Base-by-base conservation (phyloP, 2,113 vertebrate genomes). In the Dipodomys merriami region DNA sequence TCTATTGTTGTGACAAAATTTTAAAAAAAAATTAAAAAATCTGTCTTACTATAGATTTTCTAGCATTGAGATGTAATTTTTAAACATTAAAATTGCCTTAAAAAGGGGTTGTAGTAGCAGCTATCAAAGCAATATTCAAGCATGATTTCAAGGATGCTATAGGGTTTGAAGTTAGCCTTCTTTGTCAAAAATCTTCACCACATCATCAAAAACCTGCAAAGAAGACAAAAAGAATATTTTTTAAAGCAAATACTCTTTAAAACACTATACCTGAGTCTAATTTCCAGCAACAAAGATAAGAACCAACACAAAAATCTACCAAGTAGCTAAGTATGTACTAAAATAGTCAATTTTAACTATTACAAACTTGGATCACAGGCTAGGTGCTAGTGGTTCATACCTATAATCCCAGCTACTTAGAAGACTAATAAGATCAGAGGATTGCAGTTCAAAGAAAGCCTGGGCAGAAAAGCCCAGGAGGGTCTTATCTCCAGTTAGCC, bases 141-240 rank as follows among this genome's bases (percentile, higher is more conserved):
- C 98, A 97, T 95, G 96, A 97, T 97, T 97, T 95, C 88, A 96
- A 96, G 76, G 35, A 88, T 65, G 71, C 25, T 84, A 97, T 96
- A 80, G 92, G 94, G 91, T 90, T 92, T 53, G 90, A 39, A 96
- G 92, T 98, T 99, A 98, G 97, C 98, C 97, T 98, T 99, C 99
- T 97, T 98, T 98, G 96, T 99, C 98, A 10, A 99, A 98, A 97
- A 99, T 97, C 95, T 98, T 97, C 98, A 99, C 98, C 96, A 99
- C 99, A 64, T 99, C 98, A 93, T 97, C 98, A 97, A 99, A 99
- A 97, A 99, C 99, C 99, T 99, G 96, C 30, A 65, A 98, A 82
- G 96, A 60, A 97, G 98, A 95, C 73, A 73, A 23, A 90, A 86
- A 53, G 82, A 67, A 97, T 79, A 85, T 86, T 89, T 71, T 46